A percentile compares a stretch with the other conserved stretches of the same genome.
Conservation (phyloP, 2,888 invertebrate species). For the Ceratothoa steindachneri region DNA sequence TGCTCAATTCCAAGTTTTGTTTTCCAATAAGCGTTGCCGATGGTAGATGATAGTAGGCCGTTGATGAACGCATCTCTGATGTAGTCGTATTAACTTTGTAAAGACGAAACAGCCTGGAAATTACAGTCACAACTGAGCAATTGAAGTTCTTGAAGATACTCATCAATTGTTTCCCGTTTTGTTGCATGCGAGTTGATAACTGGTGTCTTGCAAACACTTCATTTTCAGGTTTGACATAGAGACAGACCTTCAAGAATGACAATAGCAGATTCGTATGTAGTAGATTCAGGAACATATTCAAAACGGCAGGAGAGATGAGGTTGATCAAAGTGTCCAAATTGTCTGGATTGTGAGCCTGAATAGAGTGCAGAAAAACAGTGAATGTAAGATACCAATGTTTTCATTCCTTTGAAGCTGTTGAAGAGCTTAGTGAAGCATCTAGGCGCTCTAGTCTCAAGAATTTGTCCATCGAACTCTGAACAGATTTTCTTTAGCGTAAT, state of each 20-base stretch:
- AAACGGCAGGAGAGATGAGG: too few species aligned
- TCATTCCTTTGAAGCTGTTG: too few species aligned
- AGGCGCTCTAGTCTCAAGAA: too few species aligned
- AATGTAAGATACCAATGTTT: too few species aligned
- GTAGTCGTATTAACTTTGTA: neutral
- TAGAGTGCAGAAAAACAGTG: too few species aligned
- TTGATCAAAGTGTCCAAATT: too few species aligned
- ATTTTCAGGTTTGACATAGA: neutral
- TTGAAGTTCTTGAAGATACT: neutral
- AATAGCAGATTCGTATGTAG: neutral
- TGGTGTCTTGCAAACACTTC: neutral
- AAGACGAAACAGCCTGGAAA: neutral
- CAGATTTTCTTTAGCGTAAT: too few species aligned
- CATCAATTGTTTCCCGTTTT: neutral
- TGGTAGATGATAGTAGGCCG: neutral
- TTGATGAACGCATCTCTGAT: neutral
- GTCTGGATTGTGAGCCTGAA: too few species aligned
- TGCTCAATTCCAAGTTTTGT: neutral
- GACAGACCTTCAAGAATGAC: neutral
- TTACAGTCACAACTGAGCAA: neutral
- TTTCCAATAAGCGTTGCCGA: neutral
- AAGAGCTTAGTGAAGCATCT: too few species aligned
- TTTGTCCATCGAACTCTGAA: too few species aligned
- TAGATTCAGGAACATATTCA: too few species aligned
- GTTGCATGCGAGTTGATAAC: neutral